These are phyloP conservation scores for Enhydra lutris DNA, from an alignment of 2,113 vertebrate species.

Conservation along the genomic window DNA sequence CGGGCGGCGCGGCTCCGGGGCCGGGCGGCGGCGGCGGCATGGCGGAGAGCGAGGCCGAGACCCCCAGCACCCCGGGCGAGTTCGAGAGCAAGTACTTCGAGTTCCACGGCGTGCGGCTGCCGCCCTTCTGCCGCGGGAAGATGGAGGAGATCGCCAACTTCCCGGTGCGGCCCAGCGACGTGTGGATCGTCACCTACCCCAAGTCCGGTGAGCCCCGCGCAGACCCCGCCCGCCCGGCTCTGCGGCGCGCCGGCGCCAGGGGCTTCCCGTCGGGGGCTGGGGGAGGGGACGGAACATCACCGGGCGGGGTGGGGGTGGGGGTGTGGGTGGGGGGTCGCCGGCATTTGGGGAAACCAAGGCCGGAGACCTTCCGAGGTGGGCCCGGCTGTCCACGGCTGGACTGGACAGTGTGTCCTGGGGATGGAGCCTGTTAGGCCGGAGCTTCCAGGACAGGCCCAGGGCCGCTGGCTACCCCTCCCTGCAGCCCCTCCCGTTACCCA, in stretches of 20 bases:
- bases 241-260: not conserved
- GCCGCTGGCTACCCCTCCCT: not conserved
- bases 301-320: not conserved
- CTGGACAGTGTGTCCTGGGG: not conserved
- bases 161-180: slow-evolving; percentile 94
- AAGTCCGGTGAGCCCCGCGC: slow-evolving; percentile 90
- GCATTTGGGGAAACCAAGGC: not conserved
- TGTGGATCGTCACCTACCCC: slow-evolving; percentile 98
- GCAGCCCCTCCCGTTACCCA: too few relatives aligned
- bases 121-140: slow-evolving; percentile 97
- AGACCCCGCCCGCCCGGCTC: not conserved
- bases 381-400: not conserved
- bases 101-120: slow-evolving; percentile 95
- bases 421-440: not conserved
- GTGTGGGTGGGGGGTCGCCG: not conserved
- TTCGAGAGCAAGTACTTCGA: slow-evolving; percentile 99
- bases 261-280: not conserved
- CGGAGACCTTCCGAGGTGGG: not conserved
- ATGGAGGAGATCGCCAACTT: slow-evolving; percentile 97
- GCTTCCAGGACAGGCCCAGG: not conserved
- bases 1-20: not conserved
- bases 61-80: slow-evolving; percentile 96
- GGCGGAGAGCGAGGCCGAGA: slow-evolving; percentile 97
- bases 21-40: slow-evolving; percentile 80
- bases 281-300: too few relatives aligned